Evolutionary conservation across 2,113 vertebrate species (phyloP).

Genomic region (Sisor rabdophorus): DNA sequence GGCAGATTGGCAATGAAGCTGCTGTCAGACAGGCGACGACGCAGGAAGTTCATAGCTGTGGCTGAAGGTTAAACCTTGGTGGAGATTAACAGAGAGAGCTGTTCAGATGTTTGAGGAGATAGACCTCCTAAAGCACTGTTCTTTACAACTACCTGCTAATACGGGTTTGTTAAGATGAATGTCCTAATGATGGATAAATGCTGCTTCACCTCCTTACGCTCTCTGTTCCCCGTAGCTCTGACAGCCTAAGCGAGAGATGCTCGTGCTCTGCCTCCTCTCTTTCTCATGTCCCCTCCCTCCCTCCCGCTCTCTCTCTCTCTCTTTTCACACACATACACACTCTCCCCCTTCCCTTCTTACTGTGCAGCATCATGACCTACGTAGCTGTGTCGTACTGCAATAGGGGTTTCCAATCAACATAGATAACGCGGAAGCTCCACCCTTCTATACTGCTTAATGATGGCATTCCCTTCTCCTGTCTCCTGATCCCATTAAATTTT

Average conservation of each 20-base stretch:
- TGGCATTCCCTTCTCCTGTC: not conserved
- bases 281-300: slow-evolving; percentile 36
- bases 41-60: slow-evolving; percentile 92
- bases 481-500: not conserved
- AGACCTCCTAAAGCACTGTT: slow-evolving; percentile 25
- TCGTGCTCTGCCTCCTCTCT: slow-evolving; percentile 51
- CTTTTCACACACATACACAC: slow-evolving; percentile 16
- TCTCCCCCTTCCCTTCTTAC: slow-evolving; percentile 44
- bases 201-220: slow-evolving; percentile 13
- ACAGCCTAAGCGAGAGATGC: slow-evolving; percentile 62
- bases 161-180: not conserved
- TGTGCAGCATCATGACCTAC: slow-evolving; percentile 55
- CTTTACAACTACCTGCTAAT: slow-evolving; percentile 30
- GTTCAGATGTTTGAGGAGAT: not conserved
- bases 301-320: slow-evolving; percentile 24
- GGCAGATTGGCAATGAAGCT: slow-evolving; percentile 96
- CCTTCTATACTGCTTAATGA: slow-evolving; percentile 5
- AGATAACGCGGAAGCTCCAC: slow-evolving; percentile 22
- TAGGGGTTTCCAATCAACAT: slow-evolving; percentile 53
- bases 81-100: slow-evolving; percentile 1
- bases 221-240: slow-evolving; percentile 47
- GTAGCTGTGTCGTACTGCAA: slow-evolving; percentile 39
- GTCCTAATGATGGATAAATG: slow-evolving; percentile 17
- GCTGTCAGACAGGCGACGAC: slow-evolving; percentile 93
- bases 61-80: slow-evolving; percentile 39